A percentile compares a stretch with the other conserved stretches of the same genome.
phyloP scores from a whole-genome alignment of 2,888 invertebrate genomes.

The Microdon myrmicae region DNA sequence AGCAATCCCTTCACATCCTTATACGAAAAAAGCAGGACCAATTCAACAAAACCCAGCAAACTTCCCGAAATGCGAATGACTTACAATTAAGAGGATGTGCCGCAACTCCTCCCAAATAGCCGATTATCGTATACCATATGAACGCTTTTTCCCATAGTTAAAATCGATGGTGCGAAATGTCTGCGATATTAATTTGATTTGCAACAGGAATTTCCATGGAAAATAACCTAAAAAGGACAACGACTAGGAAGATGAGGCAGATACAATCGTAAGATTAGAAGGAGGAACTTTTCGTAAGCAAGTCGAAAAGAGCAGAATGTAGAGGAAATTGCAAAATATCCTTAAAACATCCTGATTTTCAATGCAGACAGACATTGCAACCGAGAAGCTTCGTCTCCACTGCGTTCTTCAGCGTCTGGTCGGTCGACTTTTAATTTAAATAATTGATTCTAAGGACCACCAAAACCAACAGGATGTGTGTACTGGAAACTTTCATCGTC shows the following conservation, averaged over 20 bases:
- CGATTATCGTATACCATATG: conserved; percentile 41
- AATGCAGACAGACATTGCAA: conserved; percentile 18
- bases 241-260: not conserved
- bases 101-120: not conserved
- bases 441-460: conserved; percentile 41
- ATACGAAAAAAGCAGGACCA: no score
- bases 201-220: conserved; percentile 19
- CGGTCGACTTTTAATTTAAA: conserved; percentile 52
- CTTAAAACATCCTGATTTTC: conserved; percentile 35
- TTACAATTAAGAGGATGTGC: not conserved
- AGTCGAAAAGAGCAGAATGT: conserved; percentile 6
- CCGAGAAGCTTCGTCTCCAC: conserved; percentile 7
- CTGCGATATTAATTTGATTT: conserved; percentile 52
- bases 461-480: conserved; percentile 11
- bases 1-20: no score
- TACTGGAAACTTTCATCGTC: conserved; percentile 31
- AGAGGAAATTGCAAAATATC: conserved; percentile 39
- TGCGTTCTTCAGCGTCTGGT: conserved; percentile 33
- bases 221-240: conserved; percentile 7
- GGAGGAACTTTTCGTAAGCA: conserved; percentile 21
- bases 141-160: conserved; percentile 44
- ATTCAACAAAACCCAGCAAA: no score
- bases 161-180: conserved; percentile 52
- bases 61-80: conserved; percentile 25
- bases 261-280: not conserved